Base-by-base conservation (phyloP, 1,140 invertebrate genomes). In the Galleria mellonella region DNA sequence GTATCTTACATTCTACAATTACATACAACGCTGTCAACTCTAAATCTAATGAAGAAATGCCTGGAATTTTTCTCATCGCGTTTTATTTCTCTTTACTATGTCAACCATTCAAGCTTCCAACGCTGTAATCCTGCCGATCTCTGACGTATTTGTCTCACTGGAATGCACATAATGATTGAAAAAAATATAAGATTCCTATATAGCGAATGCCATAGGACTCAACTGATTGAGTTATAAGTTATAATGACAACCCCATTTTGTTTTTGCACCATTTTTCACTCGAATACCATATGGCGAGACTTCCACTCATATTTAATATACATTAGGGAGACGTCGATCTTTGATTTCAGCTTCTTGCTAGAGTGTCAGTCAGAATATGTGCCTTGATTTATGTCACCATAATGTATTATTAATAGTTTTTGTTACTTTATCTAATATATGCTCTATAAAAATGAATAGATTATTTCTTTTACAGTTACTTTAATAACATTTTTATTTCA, bases 151-250 rank as follows among this genome's bases (percentile, higher is more conserved):
- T 70, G 60, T 66, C 53, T 48, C 39, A 30, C 41, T 62, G 59
- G 69, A 77, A 76, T 68, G 72, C 65, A 64, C 47, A 58, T 65
- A 69, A 69, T 70, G 62, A 62, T 47, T 71, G 66, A 79, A 79
- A 81, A n/a, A 83, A 81, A 66, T 78, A 61, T 66, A 68, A 75
- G 77, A 81, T 83, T 68, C 69, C 72, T 69, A 67, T 62, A 64
- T 63, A 58, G 62, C 47, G 51, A 43, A 41, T 51, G 56, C 58
- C 55, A 54, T 64, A 56, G 47, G 59, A 50, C 58, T 45, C 54
- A 48, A 58, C 69, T 81, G 74, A 83, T 83, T 81, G 78, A 83
- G 78, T 83, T 83, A 83, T 83, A 81, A 81, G 71, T 71, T 76
- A 77, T 78, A 81, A 83, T 78, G 71, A 72, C 72, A 64, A 72